Conservation (phyloP, 2,888 invertebrate species). For the Ormyrus rosae region DNA sequence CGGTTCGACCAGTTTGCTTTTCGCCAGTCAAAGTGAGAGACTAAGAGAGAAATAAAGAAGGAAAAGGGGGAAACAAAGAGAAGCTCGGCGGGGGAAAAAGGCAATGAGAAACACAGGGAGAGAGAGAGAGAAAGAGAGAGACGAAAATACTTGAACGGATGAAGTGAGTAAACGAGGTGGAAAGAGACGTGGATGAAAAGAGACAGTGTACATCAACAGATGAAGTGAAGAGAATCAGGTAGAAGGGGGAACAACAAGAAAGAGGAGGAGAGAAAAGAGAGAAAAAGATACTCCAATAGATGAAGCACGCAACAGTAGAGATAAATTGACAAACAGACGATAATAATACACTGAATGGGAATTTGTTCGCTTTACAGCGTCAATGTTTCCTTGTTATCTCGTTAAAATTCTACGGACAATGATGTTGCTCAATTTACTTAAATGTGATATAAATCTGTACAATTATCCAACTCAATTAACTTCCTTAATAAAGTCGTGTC, state of each 20-base stretch:
- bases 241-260: conserved; percentile 29
- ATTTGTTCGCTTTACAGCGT: conserved; percentile 32
- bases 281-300: conserved; percentile 41
- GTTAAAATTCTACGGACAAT: conserved; percentile 29
- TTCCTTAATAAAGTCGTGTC: too few species aligned
- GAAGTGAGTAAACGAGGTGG: conserved; percentile 49
- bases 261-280: conserved; percentile 19
- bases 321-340: conserved; percentile 49
- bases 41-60: neutral
- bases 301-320: conserved; percentile 39
- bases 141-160: conserved; percentile 48
- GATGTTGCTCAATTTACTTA: conserved; percentile 15
- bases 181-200: conserved; percentile 39
- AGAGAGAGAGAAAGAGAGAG: neutral
- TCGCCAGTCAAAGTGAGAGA: neutral
- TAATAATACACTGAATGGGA: conserved; percentile 45
- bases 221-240: conserved; percentile 40
- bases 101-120: conserved; percentile 5
- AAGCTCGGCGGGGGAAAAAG: neutral
- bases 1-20: neutral
- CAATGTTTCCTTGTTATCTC: conserved; percentile 32
- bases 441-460: too few species aligned
- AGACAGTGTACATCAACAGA: conserved; percentile 13
- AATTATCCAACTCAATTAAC: too few species aligned
- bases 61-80: conserved; percentile 18